A percentile compares a stretch with the other conserved stretches of the same genome.
Conservation (phyloP, 2,797 vertebrate genomes). For the Orestias chungarensis region DNA sequence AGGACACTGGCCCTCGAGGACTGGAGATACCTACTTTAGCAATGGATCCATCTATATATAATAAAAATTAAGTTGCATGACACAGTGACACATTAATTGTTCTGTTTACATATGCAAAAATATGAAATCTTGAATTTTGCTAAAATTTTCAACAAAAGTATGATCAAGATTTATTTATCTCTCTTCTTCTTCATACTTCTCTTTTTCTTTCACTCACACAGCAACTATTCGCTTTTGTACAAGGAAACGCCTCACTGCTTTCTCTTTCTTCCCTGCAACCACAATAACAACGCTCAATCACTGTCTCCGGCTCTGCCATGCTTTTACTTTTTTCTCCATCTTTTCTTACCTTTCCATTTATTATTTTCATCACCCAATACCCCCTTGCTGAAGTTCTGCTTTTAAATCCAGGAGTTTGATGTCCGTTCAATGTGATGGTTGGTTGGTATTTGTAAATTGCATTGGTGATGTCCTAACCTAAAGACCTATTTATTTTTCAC, state of each 20-base stretch:
- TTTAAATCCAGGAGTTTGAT: not conserved
- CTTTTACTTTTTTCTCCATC: constrained; percentile 17
- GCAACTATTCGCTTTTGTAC: constrained; percentile 22
- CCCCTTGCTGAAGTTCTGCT: constrained; percentile 4
- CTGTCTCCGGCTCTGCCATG: constrained; percentile 36
- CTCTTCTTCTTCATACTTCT: constrained; percentile 2
- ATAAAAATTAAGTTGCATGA: not conserved
- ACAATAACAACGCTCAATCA: constrained; percentile 64
- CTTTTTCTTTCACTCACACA: constrained; percentile 6
- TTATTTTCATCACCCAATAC: constrained; percentile 29
- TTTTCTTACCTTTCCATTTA: constrained; percentile 36
- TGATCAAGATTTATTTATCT: constrained; percentile 16
- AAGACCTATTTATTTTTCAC: not conserved
- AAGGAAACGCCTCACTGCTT: constrained; percentile 48
- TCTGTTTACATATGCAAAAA: constrained; percentile 4
- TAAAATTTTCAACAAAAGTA: not conserved
- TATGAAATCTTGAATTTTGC: not conserved
- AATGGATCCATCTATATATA: too few species aligned
- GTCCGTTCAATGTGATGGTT: constrained; percentile 7
- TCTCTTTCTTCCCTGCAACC: constrained; percentile 37
- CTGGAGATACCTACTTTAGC: too few species aligned
- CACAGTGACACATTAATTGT: not conserved
- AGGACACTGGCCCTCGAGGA: too few species aligned
- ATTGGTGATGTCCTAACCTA: not conserved
- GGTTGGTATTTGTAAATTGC: constrained; percentile 1